phyloP scores from a whole-genome alignment of 2,113 vertebrate species.

The Melanocharis versteri region DNA sequence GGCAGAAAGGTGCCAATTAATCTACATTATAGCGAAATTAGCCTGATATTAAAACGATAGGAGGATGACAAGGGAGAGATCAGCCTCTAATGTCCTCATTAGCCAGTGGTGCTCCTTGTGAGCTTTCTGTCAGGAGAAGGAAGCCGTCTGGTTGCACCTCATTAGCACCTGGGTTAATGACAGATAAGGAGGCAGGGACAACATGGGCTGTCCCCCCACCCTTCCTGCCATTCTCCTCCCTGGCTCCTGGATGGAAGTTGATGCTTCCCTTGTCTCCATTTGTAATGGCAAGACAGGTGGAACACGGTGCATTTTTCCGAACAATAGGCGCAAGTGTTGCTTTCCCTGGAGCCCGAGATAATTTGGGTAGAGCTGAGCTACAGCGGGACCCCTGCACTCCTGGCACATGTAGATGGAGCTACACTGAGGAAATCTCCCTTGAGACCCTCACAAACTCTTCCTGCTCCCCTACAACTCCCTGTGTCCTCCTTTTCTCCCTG shows the following conservation, averaged over 20 bases:
- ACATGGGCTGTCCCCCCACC: not conserved
- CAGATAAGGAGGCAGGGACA: constrained; percentile 24
- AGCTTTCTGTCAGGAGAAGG: constrained; percentile 31
- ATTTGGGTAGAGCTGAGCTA: not conserved
- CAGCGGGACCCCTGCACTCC: not conserved
- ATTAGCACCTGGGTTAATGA: constrained; percentile 70
- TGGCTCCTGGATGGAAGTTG: not conserved
- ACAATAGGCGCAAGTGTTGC: fast-evolving
- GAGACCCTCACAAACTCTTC: not conserved
- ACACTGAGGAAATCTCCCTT: not conserved
- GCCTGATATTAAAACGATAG: constrained; percentile 55
- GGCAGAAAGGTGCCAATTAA: constrained; percentile 46
- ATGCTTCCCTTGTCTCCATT: constrained; percentile 22
- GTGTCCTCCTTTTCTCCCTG: not conserved
- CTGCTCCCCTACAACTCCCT: not conserved
- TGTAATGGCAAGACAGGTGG: constrained; percentile 37
- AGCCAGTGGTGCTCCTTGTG: constrained; percentile 29
- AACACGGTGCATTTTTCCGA: constrained; percentile 9
- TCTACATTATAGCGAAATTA: constrained; percentile 64
- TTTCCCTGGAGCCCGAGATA: not conserved
- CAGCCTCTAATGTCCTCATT: constrained; percentile 70
- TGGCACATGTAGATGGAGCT: fast-evolving
- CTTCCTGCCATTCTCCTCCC: not conserved
- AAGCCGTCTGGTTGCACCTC: constrained; percentile 61
- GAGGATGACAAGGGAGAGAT: constrained; percentile 36